Base-by-base conservation (phyloP, 2,113 vertebrate species). In the Notothenia coriiceps region DNA sequence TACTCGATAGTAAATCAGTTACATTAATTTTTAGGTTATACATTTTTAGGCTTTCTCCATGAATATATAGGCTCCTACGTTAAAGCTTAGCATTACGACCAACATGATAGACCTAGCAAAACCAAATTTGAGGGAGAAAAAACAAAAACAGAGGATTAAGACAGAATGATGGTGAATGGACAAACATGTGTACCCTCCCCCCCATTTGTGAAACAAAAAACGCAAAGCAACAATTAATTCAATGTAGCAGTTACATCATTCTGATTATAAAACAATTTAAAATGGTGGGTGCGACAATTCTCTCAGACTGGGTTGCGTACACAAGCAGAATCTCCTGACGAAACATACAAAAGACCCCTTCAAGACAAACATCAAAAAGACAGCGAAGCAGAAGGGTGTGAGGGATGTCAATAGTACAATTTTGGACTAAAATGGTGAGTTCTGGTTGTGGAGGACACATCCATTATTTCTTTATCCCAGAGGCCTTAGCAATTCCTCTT, bases 71-170 rank as follows among this genome's bases (percentile, higher is more conserved):
- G 95, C 94, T 94, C 94, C 95, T 95, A 96, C 93, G 86, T 94
- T 95, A 96, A 96, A 96, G 96, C 96, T 96, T 95, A 95, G 95
- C 96, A 92, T 95, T 94, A 95, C 77, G 88, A 94, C 94, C 86
- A 92, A 95, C 91, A 93, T 91, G 90, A 92, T 64, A 89, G 79
- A 86, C 83, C 89, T 81, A 88, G 89, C 84, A 79, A 91, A 93
- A 91, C 71, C 80, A 86, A 85, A 90, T 89, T 89, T 62, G 70
- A 77, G 46, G 78, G 60, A 29, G 84, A 86, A 81, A 83, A 85
- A 94, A 86, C 68, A 17, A 63, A 67, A 79, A 77, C 73, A 77
- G 40, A 86, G 86, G 86, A 91, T 92, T 93, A 93, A 91, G 91
- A 93, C 92, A 94, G 84, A 91, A 92, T 86, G 81, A 93, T 83